These are phyloP conservation scores for Myocastor coypus DNA, from an alignment of 2,113 vertebrate genomes.

Conservation along the genomic window DNA sequence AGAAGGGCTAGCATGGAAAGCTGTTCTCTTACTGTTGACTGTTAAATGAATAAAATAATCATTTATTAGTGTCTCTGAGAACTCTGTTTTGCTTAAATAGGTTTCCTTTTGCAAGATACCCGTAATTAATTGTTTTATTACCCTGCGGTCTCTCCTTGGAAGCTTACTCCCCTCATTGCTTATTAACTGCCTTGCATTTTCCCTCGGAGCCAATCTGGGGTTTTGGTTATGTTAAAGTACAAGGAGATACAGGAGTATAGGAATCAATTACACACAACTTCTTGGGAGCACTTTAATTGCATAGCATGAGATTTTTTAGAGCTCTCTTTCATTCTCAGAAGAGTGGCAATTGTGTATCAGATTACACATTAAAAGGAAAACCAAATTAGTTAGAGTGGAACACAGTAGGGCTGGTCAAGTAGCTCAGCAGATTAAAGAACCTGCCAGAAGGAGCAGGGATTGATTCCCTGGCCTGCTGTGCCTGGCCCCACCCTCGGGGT, in stretches of 20 bases:
- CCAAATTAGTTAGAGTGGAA: slow-evolving; percentile 9
- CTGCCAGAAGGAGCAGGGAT: too few species aligned
- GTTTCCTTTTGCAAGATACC: slow-evolving; percentile 34
- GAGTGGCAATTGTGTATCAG: background rate
- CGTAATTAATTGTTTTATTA: slow-evolving; percentile 33
- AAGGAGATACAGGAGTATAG: background rate
- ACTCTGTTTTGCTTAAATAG: background rate
- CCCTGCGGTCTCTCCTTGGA: slow-evolving; percentile 15
- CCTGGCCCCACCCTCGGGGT: too few species aligned
- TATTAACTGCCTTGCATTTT: slow-evolving; percentile 58
- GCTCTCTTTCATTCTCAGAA: slow-evolving; percentile 41
- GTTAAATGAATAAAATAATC: slow-evolving; percentile 11
- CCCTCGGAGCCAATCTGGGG: background rate
- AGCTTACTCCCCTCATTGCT: background rate
- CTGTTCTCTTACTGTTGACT: background rate
- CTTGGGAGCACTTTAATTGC: slow-evolving; percentile 40
- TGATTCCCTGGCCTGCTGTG: too few species aligned
- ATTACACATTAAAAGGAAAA: slow-evolving; percentile 14
- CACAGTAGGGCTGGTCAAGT: too few species aligned
- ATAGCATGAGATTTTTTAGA: background rate
- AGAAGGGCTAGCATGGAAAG: background rate
- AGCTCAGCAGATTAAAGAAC: too few species aligned
- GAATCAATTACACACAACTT: background rate
- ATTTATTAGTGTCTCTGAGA: slow-evolving; percentile 12
- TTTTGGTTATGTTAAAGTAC: slow-evolving; percentile 28